Conservation (phyloP, 1,140 invertebrate genomes). For the Aculops lycopersici region DNA sequence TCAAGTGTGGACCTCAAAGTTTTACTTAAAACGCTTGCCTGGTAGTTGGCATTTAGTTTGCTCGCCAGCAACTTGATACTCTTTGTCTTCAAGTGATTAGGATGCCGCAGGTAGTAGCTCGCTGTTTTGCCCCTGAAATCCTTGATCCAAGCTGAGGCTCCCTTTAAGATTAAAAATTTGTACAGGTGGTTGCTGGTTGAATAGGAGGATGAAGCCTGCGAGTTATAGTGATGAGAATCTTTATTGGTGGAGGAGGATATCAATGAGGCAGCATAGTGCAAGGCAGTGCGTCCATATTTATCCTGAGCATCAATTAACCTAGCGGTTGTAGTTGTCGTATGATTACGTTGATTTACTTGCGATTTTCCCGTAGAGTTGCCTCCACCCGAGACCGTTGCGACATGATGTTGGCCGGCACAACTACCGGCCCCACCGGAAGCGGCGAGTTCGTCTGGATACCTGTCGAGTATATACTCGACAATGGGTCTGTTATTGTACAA, state of each 20-base stretch:
- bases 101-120: not conserved
- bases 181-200: not conserved
- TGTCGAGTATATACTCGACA: not conserved
- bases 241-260: not conserved
- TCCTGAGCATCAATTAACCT: conserved; percentile 33
- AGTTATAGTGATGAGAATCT: too few species aligned
- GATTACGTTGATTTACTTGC: too few species aligned
- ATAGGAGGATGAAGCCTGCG: not conserved
- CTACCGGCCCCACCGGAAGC: too few species aligned
- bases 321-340: too few species aligned
- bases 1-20: too few species aligned
- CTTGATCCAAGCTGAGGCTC: not conserved
- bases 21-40: too few species aligned
- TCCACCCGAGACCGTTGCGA: too few species aligned
- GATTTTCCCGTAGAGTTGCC: too few species aligned
- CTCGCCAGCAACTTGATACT: too few species aligned
- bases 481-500: not conserved
- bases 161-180: not conserved
- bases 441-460: too few species aligned
- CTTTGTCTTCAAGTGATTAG: not conserved
- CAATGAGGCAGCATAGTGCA: conserved; percentile 41
- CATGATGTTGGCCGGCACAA: too few species aligned
- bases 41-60: too few species aligned
- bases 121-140: not conserved
- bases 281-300: conserved; percentile 43